Evolutionary conservation across 2,113 vertebrate genomes (phyloP), one percentile per base, ranked within the genome.

Genomic region (Petaurus breviceps): DNA sequence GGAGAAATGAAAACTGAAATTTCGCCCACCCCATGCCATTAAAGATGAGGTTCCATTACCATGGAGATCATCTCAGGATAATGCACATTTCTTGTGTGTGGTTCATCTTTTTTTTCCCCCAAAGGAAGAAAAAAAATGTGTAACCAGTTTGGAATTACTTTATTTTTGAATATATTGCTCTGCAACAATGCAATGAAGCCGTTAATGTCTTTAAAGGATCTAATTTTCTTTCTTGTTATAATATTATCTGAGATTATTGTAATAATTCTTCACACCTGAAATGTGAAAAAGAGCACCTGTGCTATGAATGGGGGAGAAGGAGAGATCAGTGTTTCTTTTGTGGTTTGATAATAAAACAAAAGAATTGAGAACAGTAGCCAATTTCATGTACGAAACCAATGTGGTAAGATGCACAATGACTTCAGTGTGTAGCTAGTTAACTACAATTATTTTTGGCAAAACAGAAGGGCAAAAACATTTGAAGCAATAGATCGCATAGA

Each of bases 401-500:
- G 90, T 92, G 8, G 54, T 92, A 95, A 98, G 92, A 93, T 97
- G 92, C 92, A 97, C 49, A 93, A 97, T 95, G 91, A 92, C 92
- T 95, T 97, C 46, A 97, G 97, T 95, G 9, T 97, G 96, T 89
- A 98, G 77, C 89, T 97, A 98, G 97, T 94, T 97, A 97, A 98
- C 93, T 97, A 98, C 90, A 98, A 98, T 97, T 98, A 97, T 97
- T 98, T 98, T 97, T 97, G 98, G 95, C 54, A 97, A 98, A 98
- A 98, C 90, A 98, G 92, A 98, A 98, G 92, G 94, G 95, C 47
- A 97, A 98, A 98, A 97, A 96, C 93, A 97, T 97, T 98, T 97
- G 96, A 98, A 98, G 96, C 91, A 95, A 98, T 96, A 96, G 95
- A 98, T 95, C 52, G 93, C 95, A 98, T 46, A 97, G 51, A 96